phyloP scores from a whole-genome alignment of 2,888 invertebrate genomes.

The Dyspetes luteomarginatus region DNA sequence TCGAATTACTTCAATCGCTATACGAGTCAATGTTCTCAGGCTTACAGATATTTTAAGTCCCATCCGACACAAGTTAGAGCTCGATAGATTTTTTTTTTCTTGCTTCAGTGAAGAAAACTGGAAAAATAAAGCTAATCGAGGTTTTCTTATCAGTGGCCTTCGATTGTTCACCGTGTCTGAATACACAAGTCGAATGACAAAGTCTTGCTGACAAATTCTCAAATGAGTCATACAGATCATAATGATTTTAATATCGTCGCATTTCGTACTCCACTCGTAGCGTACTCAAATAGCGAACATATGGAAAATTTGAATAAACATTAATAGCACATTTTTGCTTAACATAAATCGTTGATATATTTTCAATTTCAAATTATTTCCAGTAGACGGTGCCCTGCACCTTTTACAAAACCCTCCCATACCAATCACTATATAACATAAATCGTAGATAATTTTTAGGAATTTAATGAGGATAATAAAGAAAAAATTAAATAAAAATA shows the following conservation, averaged over 20 bases:
- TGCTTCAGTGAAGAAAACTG: neutral
- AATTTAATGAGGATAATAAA: too few species aligned
- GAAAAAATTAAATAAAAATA: too few species aligned
- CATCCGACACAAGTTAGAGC: neutral
- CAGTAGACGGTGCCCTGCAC: too few species aligned
- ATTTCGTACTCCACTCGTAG: neutral
- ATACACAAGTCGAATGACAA: slow-evolving; percentile 6
- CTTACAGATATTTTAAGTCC: slow-evolving; percentile 24
- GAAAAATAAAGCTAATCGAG: neutral
- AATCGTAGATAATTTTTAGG: too few species aligned
- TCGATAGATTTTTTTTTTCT: slow-evolving; percentile 1
- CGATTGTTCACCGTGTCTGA: neutral
- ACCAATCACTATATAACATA: too few species aligned
- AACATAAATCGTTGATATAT: neutral
- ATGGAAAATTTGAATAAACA: neutral
- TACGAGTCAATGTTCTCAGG: slow-evolving; percentile 24
- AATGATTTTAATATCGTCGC: neutral
- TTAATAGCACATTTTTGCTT: neutral
- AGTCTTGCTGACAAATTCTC: neutral
- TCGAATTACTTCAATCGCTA: slow-evolving; percentile 51
- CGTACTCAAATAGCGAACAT: neutral
- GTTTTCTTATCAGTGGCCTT: slow-evolving; percentile 43
- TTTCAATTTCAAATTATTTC: too few species aligned
- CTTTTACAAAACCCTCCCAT: too few species aligned
- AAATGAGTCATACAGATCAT: slow-evolving; percentile 2